These are phyloP conservation scores for Gryon sp. DNA, from an alignment of 1,140 invertebrate genomes.

Conservation along the genomic window DNA sequence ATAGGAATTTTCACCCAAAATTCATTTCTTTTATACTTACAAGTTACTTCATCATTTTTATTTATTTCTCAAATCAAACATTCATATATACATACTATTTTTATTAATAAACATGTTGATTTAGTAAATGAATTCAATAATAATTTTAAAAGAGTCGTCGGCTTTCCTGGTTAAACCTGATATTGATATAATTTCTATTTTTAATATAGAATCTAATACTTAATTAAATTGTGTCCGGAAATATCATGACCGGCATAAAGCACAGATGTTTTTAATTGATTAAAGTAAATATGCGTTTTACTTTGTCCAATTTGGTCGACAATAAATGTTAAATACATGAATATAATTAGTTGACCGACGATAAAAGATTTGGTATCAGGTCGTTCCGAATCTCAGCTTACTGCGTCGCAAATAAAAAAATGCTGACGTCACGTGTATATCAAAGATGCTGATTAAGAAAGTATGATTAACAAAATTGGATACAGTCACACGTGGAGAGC, in stretches of 20 bases:
- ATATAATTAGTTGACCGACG: constrained; percentile 27
- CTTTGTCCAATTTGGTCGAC: not conserved
- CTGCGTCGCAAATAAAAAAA: constrained; percentile 41
- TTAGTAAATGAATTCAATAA: too few species aligned
- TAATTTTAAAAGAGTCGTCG: too few species aligned
- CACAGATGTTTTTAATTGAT: constrained; percentile 34
- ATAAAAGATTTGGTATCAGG: not conserved
- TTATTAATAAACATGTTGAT: too few species aligned
- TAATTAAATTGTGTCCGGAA: too few species aligned
- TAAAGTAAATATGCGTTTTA: constrained; percentile 3
- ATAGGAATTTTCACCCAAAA: too few species aligned
- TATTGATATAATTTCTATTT: not conserved
- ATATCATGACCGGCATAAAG: constrained; percentile 1
- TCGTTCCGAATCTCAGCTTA: constrained; percentile 32
- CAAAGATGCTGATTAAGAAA: constrained; percentile 61
- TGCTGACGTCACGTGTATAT: constrained; percentile 50
- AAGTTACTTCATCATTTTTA: too few species aligned
- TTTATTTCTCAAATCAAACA: too few species aligned
- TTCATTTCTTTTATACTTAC: too few species aligned
- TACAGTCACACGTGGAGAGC: constrained; percentile 52
- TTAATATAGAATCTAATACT: too few species aligned
- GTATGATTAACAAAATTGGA: constrained; percentile 62
- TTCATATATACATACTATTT: too few species aligned
- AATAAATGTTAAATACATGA: constrained; percentile 8
- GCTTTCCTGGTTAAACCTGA: too few species aligned